Base-by-base conservation (phyloP, 2,888 invertebrate genomes). In the Gastracanthus pulcherrimus region DNA sequence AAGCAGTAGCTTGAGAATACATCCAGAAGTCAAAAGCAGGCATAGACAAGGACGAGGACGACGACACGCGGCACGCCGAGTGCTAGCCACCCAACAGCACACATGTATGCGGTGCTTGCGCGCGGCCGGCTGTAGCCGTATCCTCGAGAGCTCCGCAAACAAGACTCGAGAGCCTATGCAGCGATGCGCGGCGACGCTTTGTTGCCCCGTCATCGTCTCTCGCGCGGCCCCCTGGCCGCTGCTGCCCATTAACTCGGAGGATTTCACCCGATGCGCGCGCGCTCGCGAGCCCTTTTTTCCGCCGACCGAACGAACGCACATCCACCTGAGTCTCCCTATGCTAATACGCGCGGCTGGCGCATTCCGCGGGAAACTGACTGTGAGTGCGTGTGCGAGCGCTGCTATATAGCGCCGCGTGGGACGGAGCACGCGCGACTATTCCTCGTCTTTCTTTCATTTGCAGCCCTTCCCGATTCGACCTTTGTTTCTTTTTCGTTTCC, bases 131-230 rank as follows among this genome's bases (percentile, higher is more conserved):
- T 38, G 4, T 19, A 13, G 3, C 41, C 13, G 19, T 31, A n/a
- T 11, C 16, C 62, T 78, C 81, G 72, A 78, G 78, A 78, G 81
- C 74, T 82, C 75, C 69, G 80, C 75, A 80, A 80, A 80, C 80
- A 80, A 76, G 48, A 29, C 23, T 62, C 31, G n/a, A n/a, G n/a
- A n/a, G n/a, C n/a, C n/a, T n/a, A n/a, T n/a, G n/a, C n/a, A n/a
- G n/a, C n/a, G n/a, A n/a, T n/a, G 6, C 5, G 60, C 19, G 41
- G 13, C 60, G 60, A 60, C 60, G 55, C 26, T 72, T 64, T 72
- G 29, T 26, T 70, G 69, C 45, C 66, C 66, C 45, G 72, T 75
- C 81, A 76, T 75, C 66, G 81, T 45, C 34, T 55, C 36, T n/a
- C 29, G 36, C 51, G n/a, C n/a, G 7, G n/a, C 5, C 26, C 4